These are phyloP conservation scores for Cyrtodaria siliqua DNA, from an alignment of 2,888 invertebrate species.

Conservation along the genomic window DNA sequence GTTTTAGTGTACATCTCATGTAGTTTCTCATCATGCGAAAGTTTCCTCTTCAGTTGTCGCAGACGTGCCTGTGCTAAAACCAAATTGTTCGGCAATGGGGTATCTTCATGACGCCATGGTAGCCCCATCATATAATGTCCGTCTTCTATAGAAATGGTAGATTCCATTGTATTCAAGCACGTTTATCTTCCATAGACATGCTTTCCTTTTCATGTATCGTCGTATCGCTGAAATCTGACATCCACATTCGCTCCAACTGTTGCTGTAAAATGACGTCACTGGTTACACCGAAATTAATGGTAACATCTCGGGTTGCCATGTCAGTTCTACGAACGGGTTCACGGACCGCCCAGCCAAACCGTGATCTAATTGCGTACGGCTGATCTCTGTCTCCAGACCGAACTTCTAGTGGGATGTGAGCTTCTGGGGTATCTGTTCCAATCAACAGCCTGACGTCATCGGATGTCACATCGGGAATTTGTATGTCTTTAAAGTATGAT, in stretches of 20 bases:
- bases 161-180: no score
- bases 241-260: slow-evolving; percentile 23
- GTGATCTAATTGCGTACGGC: slow-evolving; percentile 18
- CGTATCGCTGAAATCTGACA: slow-evolving; percentile 13
- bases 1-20: no score
- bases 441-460: slow-evolving; percentile 15
- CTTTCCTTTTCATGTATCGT: not conserved
- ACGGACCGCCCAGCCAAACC: slow-evolving; percentile 19
- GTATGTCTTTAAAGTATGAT: slow-evolving; percentile 1
- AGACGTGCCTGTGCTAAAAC: no score
- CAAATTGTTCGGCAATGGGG: no score
- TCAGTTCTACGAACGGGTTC: slow-evolving; percentile 4
- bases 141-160: no score
- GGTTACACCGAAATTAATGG: slow-evolving; percentile 2
- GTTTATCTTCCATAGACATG: slow-evolving; percentile 22
- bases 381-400: slow-evolving; percentile 7
- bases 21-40: no score
- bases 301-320: not conserved
- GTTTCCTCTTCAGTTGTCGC: no score
- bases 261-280: slow-evolving; percentile 6
- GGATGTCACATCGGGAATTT: not conserved
- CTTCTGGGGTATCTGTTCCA: slow-evolving; percentile 14
- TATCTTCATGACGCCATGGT: no score
- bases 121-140: no score
- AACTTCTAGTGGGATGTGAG: slow-evolving; percentile 21